Evolutionary conservation across 2,888 invertebrate species (phyloP), one percentile per base, ranked within the genome.

Genomic region (Orthosia gothica): DNA sequence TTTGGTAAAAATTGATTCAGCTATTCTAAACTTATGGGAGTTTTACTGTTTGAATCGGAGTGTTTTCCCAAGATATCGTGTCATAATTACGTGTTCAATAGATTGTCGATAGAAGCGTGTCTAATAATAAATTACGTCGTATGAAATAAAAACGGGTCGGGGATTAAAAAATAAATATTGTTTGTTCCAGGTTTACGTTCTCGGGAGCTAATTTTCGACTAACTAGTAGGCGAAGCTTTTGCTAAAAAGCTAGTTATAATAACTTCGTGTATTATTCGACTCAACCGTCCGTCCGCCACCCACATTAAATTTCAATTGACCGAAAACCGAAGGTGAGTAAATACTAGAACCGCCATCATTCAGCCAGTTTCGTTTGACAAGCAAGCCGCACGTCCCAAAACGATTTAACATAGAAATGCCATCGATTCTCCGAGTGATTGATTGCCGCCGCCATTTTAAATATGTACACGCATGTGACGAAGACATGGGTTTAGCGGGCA

Each of bases 331-430:
- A 58, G 59, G 67, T 64, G 12, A 54, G 73, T 72, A 73, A 74
- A 73, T 67, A 70, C 50, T 66, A 16, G 50, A 58, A 40, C 47
- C 68, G 26, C 70, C 64, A 71, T 76, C 70, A 70, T 59, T 76
- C 50, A 58, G 26, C 49, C 64, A 67, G 50, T 55, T 81, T 75
- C 70, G 61, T 69, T 69, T 77, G 57, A 67, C 73, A 73, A 70
- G 49, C 69, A 58, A 52, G 47, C 32, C 40, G 49, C 40, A 65
- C 68, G 79, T 32, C 81, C 84, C 83, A 72, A 84, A 84, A 70
- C 85, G 85, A 83, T 83, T 73, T 75, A 72, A 77, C 74, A 76
- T 81, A 70, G 72, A 83, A 80, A 79, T 75, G 76, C 55, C 70
- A 76, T 86, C 76, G 76, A 70, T 61, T 74, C 61, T 16, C 16